These are phyloP conservation scores for Mamestra configurata DNA, from an alignment of 1,140 invertebrate genomes.

Conservation along the genomic window DNA sequence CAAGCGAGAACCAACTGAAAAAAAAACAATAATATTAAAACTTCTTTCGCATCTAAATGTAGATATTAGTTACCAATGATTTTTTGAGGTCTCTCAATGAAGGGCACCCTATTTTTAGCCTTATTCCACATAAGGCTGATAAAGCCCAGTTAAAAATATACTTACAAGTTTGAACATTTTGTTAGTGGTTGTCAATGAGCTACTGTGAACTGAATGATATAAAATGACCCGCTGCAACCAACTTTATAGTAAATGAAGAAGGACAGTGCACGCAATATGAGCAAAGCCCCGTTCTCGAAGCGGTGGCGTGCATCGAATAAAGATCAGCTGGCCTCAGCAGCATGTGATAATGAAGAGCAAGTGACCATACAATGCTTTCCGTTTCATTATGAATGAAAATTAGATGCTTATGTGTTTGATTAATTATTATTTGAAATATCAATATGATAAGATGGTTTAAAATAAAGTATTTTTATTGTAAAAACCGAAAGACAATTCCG, in stretches of 20 bases:
- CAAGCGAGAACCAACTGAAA: conserved; percentile 86
- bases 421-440: too few species aligned
- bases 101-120: too few species aligned
- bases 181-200: conserved; percentile 53
- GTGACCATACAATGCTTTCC: not conserved
- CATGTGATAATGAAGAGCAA: conserved; percentile 19
- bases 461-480: too few species aligned
- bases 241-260: conserved; percentile 64
- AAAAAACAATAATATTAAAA: conserved; percentile 61
- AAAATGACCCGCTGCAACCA: conserved; percentile 22
- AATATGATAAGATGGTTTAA: too few species aligned
- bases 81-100: too few species aligned
- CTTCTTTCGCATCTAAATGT: too few species aligned
- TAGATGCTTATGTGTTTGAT: not conserved
- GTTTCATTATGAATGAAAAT: not conserved
- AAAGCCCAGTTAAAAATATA: not conserved
- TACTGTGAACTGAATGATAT: conserved; percentile 63
- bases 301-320: conserved; percentile 8
- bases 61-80: too few species aligned
- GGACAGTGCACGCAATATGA: not conserved
- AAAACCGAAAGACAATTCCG: too few species aligned
- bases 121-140: too few species aligned
- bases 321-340: conserved; percentile 3
- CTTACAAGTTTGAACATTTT: conserved; percentile 54
- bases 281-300: conserved; percentile 1